Evolutionary conservation across 2,888 invertebrate species (phyloP).

Genomic region (Pelosia muscerda): DNA sequence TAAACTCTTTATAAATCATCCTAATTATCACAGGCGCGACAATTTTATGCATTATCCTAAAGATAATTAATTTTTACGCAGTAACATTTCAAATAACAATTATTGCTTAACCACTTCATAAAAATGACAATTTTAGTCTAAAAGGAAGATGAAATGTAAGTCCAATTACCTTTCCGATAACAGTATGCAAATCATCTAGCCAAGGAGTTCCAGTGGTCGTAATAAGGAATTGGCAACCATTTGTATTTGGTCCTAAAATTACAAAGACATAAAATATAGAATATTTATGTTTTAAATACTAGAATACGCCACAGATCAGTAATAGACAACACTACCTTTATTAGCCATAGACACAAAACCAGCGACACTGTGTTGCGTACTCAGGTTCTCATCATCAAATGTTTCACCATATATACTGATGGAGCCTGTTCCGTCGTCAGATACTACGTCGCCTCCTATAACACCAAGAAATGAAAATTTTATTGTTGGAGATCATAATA

Average conservation of each 20-base stretch:
- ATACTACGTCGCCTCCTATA: constrained; percentile 94
- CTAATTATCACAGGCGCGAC: no score
- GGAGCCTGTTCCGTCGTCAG: constrained; percentile 93
- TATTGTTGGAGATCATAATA: not conserved
- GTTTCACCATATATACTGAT: constrained; percentile 94
- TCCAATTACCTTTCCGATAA: constrained; percentile 93
- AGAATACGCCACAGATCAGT: not conserved
- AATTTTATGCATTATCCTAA: no score
- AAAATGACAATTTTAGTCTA: no score
- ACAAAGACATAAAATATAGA: not conserved
- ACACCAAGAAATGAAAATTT: constrained; percentile 25
- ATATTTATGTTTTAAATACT: not conserved
- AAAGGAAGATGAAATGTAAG: not conserved
- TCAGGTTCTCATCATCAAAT: constrained; percentile 95
- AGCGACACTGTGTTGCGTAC: constrained; percentile 91
- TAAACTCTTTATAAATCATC: no score
- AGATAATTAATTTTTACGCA: no score
- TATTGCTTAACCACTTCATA: not conserved
- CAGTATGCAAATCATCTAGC: constrained; percentile 95
- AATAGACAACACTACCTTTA: constrained; percentile 78
- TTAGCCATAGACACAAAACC: constrained; percentile 98
- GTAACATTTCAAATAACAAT: no score
- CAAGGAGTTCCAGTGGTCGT: constrained; percentile 95
- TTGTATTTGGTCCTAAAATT: constrained; percentile 92
- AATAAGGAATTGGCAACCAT: constrained; percentile 98